phyloP scores from a whole-genome alignment of 2,113 vertebrate genomes.

The Caretta caretta region DNA sequence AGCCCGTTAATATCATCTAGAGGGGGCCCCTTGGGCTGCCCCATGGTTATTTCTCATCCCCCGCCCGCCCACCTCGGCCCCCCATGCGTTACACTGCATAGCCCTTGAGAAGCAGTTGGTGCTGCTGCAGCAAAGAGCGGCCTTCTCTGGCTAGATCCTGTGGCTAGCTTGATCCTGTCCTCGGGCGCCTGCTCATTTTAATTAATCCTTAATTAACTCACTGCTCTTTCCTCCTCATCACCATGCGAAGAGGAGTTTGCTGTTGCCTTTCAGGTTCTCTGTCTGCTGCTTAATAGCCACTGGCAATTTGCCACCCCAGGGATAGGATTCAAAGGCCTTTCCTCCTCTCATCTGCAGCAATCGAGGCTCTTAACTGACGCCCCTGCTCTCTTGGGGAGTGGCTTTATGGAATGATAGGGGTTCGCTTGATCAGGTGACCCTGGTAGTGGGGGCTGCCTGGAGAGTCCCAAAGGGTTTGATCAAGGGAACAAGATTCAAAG shows the following conservation, averaged over 20 bases:
- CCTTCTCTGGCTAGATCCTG: fast-evolving
- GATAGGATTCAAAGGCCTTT: neutral
- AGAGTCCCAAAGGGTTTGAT: neutral
- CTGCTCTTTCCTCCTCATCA: neutral
- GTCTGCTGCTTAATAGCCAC: neutral
- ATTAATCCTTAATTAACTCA: neutral
- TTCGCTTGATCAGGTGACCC: neutral
- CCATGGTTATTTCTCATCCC: too few relatives aligned
- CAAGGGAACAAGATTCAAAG: neutral
- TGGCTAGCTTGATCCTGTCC: fast-evolving
- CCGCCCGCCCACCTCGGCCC: neutral
- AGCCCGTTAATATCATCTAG: fast-evolving
- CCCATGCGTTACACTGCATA: fast-evolving
- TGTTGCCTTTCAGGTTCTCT: neutral
- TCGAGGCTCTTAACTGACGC: neutral
- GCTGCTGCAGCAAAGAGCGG: fast-evolving
- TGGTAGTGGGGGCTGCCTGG: neutral
- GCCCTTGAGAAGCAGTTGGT: neutral
- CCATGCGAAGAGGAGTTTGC: neutral
- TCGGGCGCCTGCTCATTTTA: fast-evolving
- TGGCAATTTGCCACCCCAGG: neutral
- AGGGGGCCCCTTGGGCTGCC: neutral
- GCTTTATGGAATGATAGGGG: neutral
- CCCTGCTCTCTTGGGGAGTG: neutral
- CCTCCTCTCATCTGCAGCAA: neutral